Evolutionary conservation across 1,140 invertebrate genomes (phyloP), one percentile per base, ranked within the genome.

Genomic region (Diploscapter pachys): DNA sequence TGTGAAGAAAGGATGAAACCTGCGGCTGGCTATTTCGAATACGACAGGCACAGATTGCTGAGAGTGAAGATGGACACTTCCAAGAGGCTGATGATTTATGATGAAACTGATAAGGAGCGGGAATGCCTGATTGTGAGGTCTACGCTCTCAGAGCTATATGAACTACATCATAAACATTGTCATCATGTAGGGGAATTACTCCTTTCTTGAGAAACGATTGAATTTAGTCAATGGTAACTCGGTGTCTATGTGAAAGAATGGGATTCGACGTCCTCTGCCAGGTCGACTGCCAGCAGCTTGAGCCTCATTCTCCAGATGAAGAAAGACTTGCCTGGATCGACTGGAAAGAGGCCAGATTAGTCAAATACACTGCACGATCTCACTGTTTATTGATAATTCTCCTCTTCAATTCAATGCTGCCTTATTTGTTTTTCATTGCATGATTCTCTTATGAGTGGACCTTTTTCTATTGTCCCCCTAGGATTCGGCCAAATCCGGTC

Each of bases 51-150:
- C 62, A 63, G 70, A 73, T 61, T 76, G 49, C 63, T 76, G 9
- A 76, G 75, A 66, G 72, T 76, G 8, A 71, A 76, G 72, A 63
- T 76, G n/a, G 75, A 76, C 61, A 76, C 70, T 8, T 76, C 75
- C 2, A 76, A 72, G 50, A 76, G 68, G n/a, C 61, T 76, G 50
- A 9, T 76, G 13, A 52, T 49, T 51, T 76, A 72, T n/a, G 67
- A 63, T 5, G 64, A 76, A 50, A 76, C 75, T 9, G 70, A 76
- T 54, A 71, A 71, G 56, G 75, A 76, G 50, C 6, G 75, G 56
- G 70, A 71, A 54, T 76, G 75, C 55, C 70, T 76, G 3, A 59
- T 71, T 13, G 69, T 76, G 4, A 69, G 75, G 54, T 76, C 75
- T 8, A 66, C 63, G 31, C 70, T 76, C 6, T 71, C 69, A 8